Percentiles rank a stretch among this genome's conserved stretches.
Conservation (phyloP, 2,888 invertebrate species). For the Rambutsinella grinnellia region DNA sequence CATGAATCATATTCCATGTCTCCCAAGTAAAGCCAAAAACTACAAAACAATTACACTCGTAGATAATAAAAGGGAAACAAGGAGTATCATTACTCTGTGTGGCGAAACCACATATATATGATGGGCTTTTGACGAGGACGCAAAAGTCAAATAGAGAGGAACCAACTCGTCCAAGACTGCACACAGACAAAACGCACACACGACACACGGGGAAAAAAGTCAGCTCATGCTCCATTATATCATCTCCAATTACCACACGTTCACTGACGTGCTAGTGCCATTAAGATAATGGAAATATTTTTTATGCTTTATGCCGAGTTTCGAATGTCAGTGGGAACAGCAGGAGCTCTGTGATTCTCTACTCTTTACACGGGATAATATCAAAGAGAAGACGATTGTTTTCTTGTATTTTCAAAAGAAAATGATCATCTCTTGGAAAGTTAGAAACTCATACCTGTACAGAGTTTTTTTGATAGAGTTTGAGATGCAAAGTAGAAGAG, state of each 20-base stretch:
- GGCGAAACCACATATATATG: neutral
- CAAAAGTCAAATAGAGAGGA: neutral
- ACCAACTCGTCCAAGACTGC: no score
- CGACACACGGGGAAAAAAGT: neutral
- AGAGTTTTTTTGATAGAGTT: no score
- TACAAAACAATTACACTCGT: constrained; percentile 44
- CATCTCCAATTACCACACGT: constrained; percentile 54
- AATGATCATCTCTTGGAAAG: no score
- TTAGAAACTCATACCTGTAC: no score
- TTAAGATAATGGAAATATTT: constrained; percentile 55
- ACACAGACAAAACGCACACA: neutral
- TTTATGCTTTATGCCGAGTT: constrained; percentile 47
- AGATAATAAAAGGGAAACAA: constrained; percentile 21
- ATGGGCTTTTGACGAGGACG: no score
- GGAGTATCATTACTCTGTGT: neutral
- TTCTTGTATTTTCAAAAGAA: no score
- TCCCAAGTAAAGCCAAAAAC: no score
- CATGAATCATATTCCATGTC: constrained; percentile 54
- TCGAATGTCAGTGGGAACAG: constrained; percentile 52
- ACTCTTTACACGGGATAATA: neutral
- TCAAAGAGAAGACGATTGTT: neutral
- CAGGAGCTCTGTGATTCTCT: constrained; percentile 33
- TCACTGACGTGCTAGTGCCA: constrained; percentile 44
- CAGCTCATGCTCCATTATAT: constrained; percentile 42
- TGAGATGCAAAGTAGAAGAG: no score